phyloP scores from a whole-genome alignment of 2,797 vertebrate genomes.

The Xiphophorus birchmanni region DNA sequence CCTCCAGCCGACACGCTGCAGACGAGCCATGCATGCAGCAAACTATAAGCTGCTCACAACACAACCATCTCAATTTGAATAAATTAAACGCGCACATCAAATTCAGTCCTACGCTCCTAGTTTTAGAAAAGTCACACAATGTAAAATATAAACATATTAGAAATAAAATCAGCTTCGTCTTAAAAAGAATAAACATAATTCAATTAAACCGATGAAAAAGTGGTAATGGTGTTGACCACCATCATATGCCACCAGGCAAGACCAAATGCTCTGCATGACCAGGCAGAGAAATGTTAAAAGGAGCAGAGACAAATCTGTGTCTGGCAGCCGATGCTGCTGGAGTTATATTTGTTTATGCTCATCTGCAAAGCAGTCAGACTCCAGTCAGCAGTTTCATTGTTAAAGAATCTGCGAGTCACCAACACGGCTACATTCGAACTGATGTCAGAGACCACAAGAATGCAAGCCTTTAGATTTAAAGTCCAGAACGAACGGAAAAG shows the following conservation, averaged over 20 bases:
- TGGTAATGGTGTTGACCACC: background rate
- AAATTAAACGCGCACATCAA: slow-evolving; percentile 43
- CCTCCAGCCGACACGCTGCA: slow-evolving; percentile 34
- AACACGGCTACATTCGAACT: background rate
- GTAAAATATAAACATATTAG: background rate
- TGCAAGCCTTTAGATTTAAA: slow-evolving; percentile 23
- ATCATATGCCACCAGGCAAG: background rate
- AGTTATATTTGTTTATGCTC: background rate
- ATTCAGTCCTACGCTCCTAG: slow-evolving; percentile 5
- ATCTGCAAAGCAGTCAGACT: background rate
- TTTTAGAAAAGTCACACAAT: background rate
- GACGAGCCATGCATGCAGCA: slow-evolving; percentile 26
- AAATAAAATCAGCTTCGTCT: background rate
- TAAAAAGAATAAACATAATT: background rate
- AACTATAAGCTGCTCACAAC: slow-evolving; percentile 54
- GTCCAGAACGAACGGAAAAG: background rate
- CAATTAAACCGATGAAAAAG: no score
- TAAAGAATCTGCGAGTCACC: background rate
- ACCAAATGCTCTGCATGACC: background rate
- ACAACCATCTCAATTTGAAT: slow-evolving; percentile 54
- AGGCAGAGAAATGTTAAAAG: background rate
- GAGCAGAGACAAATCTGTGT: background rate
- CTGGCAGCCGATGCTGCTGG: background rate
- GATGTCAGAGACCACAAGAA: slow-evolving; percentile 6
- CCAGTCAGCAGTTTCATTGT: slow-evolving; percentile 5